Evolutionary conservation across 1,140 invertebrate species (phyloP), one percentile per base, ranked within the genome.

Genomic region (Nymphalis io): DNA sequence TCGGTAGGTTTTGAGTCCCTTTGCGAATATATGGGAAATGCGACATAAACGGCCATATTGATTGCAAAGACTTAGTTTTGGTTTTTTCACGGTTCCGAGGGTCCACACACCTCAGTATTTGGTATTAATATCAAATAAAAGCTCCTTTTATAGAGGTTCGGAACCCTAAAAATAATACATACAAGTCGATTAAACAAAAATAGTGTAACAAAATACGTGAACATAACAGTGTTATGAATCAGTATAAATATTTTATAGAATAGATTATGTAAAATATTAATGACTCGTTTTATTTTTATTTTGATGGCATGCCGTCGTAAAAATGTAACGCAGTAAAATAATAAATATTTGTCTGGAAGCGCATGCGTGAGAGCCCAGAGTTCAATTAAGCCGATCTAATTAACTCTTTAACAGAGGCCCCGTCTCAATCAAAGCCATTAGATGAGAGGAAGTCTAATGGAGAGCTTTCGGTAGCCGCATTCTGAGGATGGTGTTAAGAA

Each of bases 401-500:
- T 82, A 85, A 77, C 76, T 79, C 59, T 76, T 79, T 70, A 80
- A 60, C 60, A 68, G 70, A 74, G 70, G 66, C 73, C 71, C 72
- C 77, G 72, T 87, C 86, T 89, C 81, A 85, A 89, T 89, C 82
- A 80, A 75, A 80, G 63, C 77, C 67, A 87, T 88, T 84, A 62
- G 60, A 84, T 62, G 44, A 76, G 68, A 89, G 87, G 89, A 91
- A 88, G 80, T 75, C 79, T 89, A 88, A 87, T 85, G 77, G 78
- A 68, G 74, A 81, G 69, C 70, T 80, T 87, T 82, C 88, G 69
- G 89, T 90, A 91, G 89, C 85, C 48, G 70, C 74, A 48, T 77
- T 75, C 75, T 75, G 80, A 81, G 74, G 82, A 88, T 85, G 79
- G 87, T 87, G 87, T 89, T 88, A 91, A 85, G 88, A 89, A 91